Evolutionary conservation across 2,797 vertebrate genomes (phyloP), one percentile per base, ranked within the genome.

Genomic region (Xiphophorus birchmanni): DNA sequence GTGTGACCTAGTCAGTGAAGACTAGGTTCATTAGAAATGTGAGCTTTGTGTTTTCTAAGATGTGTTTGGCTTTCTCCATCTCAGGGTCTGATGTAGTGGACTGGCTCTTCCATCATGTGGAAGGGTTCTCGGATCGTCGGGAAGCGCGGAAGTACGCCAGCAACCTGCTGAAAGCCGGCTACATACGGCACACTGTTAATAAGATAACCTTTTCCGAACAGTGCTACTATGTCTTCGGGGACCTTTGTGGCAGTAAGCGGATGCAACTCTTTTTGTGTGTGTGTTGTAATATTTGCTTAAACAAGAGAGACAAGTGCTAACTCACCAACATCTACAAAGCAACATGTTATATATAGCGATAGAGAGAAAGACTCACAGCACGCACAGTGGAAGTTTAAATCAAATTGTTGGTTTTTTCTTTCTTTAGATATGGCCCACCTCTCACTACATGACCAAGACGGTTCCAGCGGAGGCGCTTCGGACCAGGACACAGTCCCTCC

Each of bases 171-270:
- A 99, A 99, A 93, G 99, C 98, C 1, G 98, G 98, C 84, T 99
- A 97, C 94, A 99, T 99, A 93, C 96, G 99, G 52, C 99, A 99
- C 90, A 99, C 99, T 0, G 99, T 99, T 93, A 99, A 99, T 95
- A 99, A 99, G 96, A 99, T 99, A 93, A 99, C 99, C 83, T 99
- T 99, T 95, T 99, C 99, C 0, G 98, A 99, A 84, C 99, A 99
- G 91, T 99, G 99, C 93, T 99, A 99, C 94, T 99, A 99, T 82
- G 96, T 99, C 91, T 99, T 99, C 0, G 99, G 99, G 23, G 98
- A 99, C 90, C 97, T 99, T 87, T 99, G 97, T 60, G 98, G 98
- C 93, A 99, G 98, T 98, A 96, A 52, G 98, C 93, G 48, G 29
- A 81, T 42, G 23, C 21, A 23, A 13, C 7, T 79, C 56, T 71